Base-by-base conservation (phyloP, 2,888 invertebrate species). In the Pheosia tremula region DNA sequence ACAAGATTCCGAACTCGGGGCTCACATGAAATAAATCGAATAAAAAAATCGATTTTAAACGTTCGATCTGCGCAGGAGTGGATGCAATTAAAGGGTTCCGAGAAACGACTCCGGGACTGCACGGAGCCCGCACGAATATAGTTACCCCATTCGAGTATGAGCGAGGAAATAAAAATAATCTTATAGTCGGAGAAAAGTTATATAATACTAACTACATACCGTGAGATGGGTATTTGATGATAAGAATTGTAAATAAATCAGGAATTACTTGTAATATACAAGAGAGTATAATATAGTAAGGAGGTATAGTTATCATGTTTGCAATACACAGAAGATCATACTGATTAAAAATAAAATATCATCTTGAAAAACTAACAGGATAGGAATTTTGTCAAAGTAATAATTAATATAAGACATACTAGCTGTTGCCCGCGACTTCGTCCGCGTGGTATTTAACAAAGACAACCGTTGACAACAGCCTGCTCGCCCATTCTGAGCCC, bases 41-140 rank as follows among this genome's bases (percentile, higher is more conserved):
- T 87, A 92, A 93, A 92, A 82, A 92, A 92, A 90, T 90, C 89
- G 89, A 90, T 92, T 91, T 92, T 90, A 91, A 93, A 85, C 90
- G 90, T 91, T 91, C 92, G 92, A 92, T 90, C 90, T 87, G 89
- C 85, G 87, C 82, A 68, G 73, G 87, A 85, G 88, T 90, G 88
- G 89, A 89, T 86, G 93, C 93, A 93, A 93, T 93, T 93, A 93
- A 93, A 92, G 91, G 75, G 85, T 93, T 93, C 93, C 75, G 81
- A 87, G 93, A 93, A 93, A 75, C 85, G 79, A 79, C 80, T 71
- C 57, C 75, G 75, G 81, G 83, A 82, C 80, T 82, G 84, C 83
- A 81, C 83, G 86, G 81, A 77, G 79, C 77, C 80, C 73, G 87
- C 86, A 85, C 87, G 84, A 84, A 82, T 81, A 82, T 80, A 82